These are phyloP conservation scores for Ammodytes marinus DNA, from an alignment of 2,113 vertebrate species.

Conservation along the genomic window DNA sequence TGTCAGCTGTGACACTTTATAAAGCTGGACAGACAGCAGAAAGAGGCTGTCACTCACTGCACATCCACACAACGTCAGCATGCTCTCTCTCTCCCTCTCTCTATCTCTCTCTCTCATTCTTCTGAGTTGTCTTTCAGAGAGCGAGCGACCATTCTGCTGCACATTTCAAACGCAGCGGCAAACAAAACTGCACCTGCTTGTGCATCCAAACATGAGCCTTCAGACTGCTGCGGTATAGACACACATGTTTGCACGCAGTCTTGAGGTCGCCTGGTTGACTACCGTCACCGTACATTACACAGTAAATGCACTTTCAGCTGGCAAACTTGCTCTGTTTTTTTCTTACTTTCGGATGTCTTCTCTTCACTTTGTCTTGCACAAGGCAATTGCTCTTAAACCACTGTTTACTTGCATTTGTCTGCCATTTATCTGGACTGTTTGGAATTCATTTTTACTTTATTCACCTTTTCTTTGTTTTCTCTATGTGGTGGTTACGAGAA, in stretches of 20 bases:
- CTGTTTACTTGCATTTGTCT: constrained; percentile 73
- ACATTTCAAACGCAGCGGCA: constrained; percentile 14
- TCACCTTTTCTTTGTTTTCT: constrained; percentile 33
- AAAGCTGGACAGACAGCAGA: constrained; percentile 15
- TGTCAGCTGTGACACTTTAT: constrained; percentile 29
- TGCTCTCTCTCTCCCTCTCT: constrained; percentile 29
- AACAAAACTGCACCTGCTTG: background rate
- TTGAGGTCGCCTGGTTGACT: constrained; percentile 53
- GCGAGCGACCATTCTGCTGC: constrained; percentile 48
- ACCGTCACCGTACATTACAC: constrained; percentile 70
- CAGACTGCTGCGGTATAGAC: background rate
- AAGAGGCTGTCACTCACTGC: constrained; percentile 39
- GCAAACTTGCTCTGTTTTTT: constrained; percentile 59
- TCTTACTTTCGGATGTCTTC: constrained; percentile 58
- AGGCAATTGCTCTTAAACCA: constrained; percentile 65
- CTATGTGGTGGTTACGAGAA: constrained; percentile 27
- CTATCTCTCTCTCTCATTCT: background rate
- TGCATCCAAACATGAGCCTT: constrained; percentile 5
- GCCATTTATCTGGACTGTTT: constrained; percentile 41
- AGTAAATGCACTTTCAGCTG: constrained; percentile 82
- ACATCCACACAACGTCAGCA: constrained; percentile 19
- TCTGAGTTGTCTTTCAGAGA: constrained; percentile 60
- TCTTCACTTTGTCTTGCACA: constrained; percentile 65
- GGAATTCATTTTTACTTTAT: constrained; percentile 39
- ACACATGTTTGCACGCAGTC: background rate